These are phyloP conservation scores for Calcarius lapponicus DNA, from an alignment of 2,797 vertebrate genomes.

Conservation along the genomic window DNA sequence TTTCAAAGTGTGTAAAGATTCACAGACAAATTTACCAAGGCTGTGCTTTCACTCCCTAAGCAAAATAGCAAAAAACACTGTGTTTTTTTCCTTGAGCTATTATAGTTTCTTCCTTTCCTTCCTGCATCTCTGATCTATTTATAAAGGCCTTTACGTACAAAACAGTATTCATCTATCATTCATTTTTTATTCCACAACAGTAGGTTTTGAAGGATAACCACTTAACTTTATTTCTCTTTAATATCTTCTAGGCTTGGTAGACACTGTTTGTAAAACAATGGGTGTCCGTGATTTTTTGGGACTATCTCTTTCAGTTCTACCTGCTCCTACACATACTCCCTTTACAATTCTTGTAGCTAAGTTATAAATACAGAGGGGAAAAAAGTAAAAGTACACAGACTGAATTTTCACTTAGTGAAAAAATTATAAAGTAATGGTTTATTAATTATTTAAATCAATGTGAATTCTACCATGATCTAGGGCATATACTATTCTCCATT, in stretches of 20 bases:
- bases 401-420: background rate
- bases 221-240: background rate
- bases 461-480: background rate
- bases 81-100: background rate
- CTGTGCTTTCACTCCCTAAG: background rate
- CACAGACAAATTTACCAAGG: background rate
- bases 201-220: conserved; percentile 23
- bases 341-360: background rate
- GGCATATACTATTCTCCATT: background rate
- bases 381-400: background rate
- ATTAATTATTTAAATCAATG: conserved; percentile 20
- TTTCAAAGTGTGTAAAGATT: background rate
- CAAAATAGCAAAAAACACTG: background rate
- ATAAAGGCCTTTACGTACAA: background rate
- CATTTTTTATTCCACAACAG: conserved; percentile 23
- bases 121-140: conserved; percentile 30
- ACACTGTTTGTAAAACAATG: background rate
- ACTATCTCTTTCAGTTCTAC: background rate
- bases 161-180: background rate
- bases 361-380: background rate
- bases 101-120: background rate
- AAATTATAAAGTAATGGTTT: background rate
- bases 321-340: background rate
- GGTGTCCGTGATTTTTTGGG: background rate
- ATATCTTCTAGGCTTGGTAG: background rate